A percentile compares a stretch with the other conserved stretches of the same genome.
phyloP scores from a whole-genome alignment of 2,888 invertebrate species.

The Steinernema scapterisci region DNA sequence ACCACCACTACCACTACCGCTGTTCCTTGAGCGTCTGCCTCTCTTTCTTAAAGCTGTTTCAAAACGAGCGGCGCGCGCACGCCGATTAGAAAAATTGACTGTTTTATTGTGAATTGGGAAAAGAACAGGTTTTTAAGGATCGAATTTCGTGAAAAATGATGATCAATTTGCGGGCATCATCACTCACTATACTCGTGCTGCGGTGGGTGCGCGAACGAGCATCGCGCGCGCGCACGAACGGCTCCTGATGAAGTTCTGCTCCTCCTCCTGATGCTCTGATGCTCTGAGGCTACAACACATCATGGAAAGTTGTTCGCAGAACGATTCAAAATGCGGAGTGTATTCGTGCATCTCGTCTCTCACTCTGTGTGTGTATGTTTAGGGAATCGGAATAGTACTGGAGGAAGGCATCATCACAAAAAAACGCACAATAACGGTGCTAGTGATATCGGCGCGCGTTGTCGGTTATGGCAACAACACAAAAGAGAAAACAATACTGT shows the following conservation, averaged over 20 bases:
- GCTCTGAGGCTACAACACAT: background rate
- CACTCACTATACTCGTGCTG: conserved; percentile 2
- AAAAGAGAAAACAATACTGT: background rate
- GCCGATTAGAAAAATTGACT: conserved; percentile 33
- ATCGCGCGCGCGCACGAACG: background rate
- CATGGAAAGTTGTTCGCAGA: no score
- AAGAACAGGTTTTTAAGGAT: conserved; percentile 33
- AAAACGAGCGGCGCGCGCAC: conserved; percentile 31
- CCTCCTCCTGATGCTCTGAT: background rate
- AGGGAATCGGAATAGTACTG: background rate
- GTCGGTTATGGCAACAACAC: background rate
- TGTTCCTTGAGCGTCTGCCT: no score
- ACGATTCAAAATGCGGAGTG: no score
- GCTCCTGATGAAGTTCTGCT: no score
- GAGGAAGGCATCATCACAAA: background rate
- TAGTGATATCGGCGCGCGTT: background rate
- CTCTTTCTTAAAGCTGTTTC: conserved; percentile 25
- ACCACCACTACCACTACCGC: no score
- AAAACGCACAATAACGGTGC: background rate
- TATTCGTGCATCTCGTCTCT: background rate
- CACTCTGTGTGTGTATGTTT: background rate
- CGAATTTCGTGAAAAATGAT: conserved; percentile 32
- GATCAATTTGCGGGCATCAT: conserved; percentile 31
- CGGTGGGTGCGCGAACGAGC: conserved; percentile 13
- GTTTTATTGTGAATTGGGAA: conserved; percentile 28